Evolutionary conservation across 2,888 invertebrate genomes (phyloP).

Genomic region (Ectemnius continuus): DNA sequence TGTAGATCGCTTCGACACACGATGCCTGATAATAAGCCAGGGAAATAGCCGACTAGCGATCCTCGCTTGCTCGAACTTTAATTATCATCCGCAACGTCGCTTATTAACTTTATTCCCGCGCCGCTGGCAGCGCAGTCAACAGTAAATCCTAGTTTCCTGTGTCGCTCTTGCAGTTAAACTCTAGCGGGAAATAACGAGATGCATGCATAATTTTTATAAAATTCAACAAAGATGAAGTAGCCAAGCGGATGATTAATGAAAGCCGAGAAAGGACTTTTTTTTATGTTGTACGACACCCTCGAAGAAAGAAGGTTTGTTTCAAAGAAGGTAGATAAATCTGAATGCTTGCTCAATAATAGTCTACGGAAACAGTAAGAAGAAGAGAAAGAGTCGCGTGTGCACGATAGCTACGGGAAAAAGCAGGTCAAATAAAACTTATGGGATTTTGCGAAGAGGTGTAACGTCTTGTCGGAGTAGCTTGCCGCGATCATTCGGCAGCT

Average conservation of each 20-base stretch:
- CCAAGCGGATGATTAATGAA: no score
- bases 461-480: conserved; percentile 6
- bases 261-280: no score
- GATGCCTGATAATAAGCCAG: conserved; percentile 44
- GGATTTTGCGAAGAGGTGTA: conserved; percentile 9
- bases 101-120: conserved; percentile 24
- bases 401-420: not conserved
- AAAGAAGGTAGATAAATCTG: no score
- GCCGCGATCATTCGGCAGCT: conserved; percentile 20
- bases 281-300: no score
- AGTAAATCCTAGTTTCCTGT: not conserved
- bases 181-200: no score
- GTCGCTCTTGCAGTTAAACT: no score
- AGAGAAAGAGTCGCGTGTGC: no score
- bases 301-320: no score
- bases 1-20: conserved; percentile 55
- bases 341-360: no score
- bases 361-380: no score
- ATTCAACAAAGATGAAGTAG: no score
- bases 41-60: not conserved
- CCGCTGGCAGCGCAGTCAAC: not conserved
- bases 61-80: conserved; percentile 32
- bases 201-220: no score
- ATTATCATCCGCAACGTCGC: conserved; percentile 25
- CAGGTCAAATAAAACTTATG: not conserved